These are phyloP conservation scores for Parnassius mnemosyne DNA, from an alignment of 2,888 invertebrate genomes.

Conservation along the genomic window DNA sequence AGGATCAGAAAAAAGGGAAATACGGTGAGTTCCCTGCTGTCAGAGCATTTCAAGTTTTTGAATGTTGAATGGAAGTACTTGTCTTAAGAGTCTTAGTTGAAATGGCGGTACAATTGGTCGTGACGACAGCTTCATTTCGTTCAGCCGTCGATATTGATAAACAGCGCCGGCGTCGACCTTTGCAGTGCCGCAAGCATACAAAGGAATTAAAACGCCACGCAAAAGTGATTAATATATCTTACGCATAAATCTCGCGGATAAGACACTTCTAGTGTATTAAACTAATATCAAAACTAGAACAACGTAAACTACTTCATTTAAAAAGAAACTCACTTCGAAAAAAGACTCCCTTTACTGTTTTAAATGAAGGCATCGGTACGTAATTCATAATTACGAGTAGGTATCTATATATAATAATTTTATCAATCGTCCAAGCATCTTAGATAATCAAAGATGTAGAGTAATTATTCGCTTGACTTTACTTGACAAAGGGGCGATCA, in stretches of 20 bases:
- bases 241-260: constrained; percentile 44
- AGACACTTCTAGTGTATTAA: constrained; percentile 6
- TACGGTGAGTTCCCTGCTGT: constrained; percentile 38
- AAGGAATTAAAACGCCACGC: constrained; percentile 56
- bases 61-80: constrained; percentile 73
- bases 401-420: too few species aligned
- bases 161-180: constrained; percentile 53
- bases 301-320: too few species aligned
- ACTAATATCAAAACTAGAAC: constrained; percentile 2
- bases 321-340: too few species aligned
- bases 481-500: too few species aligned
- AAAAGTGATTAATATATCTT: constrained; percentile 66
- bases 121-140: constrained; percentile 79
- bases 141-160: constrained; percentile 72
- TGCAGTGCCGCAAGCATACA: constrained; percentile 53
- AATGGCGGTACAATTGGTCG: constrained; percentile 77
- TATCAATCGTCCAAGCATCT: too few species aligned
- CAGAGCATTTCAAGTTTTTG: constrained; percentile 55
- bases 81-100: constrained; percentile 68
- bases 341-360: too few species aligned
- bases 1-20: constrained; percentile 21
- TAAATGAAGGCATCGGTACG: too few species aligned
- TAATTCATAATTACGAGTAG: too few species aligned
- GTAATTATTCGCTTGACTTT: too few species aligned
- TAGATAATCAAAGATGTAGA: too few species aligned